Evolutionary conservation across 2,888 invertebrate genomes (phyloP), one percentile per base, ranked within the genome.

Genomic region (Tachystola acroxantha): DNA sequence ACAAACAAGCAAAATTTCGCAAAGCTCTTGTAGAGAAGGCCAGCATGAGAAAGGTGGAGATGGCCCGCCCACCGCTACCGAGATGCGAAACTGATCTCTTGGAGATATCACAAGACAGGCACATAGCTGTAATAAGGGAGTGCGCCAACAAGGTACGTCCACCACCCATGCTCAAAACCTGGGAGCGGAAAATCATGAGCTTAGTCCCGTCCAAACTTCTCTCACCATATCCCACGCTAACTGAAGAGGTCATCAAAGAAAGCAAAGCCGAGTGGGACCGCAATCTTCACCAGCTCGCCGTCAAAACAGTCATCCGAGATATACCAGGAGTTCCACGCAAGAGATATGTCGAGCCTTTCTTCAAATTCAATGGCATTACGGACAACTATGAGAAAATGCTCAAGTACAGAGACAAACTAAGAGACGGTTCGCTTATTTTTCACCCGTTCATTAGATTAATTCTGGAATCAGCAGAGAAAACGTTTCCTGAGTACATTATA

Each of bases 301-400:
- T 93, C 31, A 90, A 89, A 53, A 89, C 88, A 20, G 89, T 92
- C 36, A 82, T 93, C 10, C 84, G 88, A 22, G 89, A 91, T 34
- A 65, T 84, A 24, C 90, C 90, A 0, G 88, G 90, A 25, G 86
- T 88, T 4, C 73, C 88, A 2, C 77, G 88, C 37, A 66, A 72
- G 10, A 76, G 84, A 40, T 78, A 81, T 43, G 61, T 58, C 40
- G 86, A 90, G 57, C 70, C 78, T 13, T 71, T 88, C 40, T 91
- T 91, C 55, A 91, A 90, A 60, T 88, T 84, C 48, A 81, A 88
- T 0, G 94, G 93, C 0, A 77, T 88, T 43, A 92, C 93, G 0
- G 59, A 79, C n/a, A 82, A 89, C 47, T 91, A 91, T 53, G 57
- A 74, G 0, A 84, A 76, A 43, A 93, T 89, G 78, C 38, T 92